phyloP scores from a whole-genome alignment of 1,140 invertebrate genomes.

The Procambarus virginalis region DNA sequence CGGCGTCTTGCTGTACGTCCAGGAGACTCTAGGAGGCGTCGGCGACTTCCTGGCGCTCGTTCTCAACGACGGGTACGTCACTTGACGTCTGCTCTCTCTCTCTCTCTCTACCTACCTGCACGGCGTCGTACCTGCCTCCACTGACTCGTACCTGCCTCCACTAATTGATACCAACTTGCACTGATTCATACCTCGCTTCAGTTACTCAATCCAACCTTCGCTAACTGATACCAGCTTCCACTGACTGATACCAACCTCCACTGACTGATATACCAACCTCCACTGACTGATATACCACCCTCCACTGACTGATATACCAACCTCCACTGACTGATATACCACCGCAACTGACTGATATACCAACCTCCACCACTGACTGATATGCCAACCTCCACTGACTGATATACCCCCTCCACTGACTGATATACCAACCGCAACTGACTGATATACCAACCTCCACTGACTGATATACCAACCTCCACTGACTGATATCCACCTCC shows the following conservation, averaged over 20 bases:
- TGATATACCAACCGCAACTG: no score
- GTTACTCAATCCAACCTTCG: neutral
- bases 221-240: neutral
- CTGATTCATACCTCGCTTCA: neutral
- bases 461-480: no score
- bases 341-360: neutral
- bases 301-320: no score
- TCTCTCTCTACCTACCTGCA: neutral
- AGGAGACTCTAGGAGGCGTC: conserved; percentile 87
- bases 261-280: no score
- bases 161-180: neutral
- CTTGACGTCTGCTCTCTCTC: neutral
- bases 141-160: neutral
- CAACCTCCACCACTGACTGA: neutral
- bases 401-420: neutral
- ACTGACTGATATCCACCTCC: no score
- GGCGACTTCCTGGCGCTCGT: conserved; percentile 93
- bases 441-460: no score
- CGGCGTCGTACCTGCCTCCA: neutral
- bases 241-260: no score
- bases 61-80: conserved; percentile 77
- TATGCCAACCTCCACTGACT: neutral
- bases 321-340: neutral
- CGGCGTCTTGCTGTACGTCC: conserved; percentile 90
- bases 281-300: no score